Evolutionary conservation across 2,797 vertebrate genomes (phyloP).

Genomic region (Vipera latastei): DNA sequence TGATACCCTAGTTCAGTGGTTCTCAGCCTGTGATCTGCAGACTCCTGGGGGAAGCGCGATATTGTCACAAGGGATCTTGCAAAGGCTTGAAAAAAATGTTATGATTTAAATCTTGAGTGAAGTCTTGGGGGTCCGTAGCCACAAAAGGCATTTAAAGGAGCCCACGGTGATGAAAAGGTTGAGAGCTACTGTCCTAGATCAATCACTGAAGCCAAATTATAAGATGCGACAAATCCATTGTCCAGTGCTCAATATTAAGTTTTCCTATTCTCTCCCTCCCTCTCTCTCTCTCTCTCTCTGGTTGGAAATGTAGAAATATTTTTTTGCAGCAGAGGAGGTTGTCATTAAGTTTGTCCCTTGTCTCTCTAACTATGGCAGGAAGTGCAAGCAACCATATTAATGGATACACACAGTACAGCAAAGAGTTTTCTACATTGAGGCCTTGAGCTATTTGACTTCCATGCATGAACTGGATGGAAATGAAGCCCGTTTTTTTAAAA

Average conservation of each 20-base stretch:
- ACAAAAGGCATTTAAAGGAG: no score
- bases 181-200: not conserved
- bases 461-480: not conserved
- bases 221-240: not conserved
- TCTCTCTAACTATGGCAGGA: not conserved
- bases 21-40: no score
- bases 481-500: not conserved
- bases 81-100: no score
- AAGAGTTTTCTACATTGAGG: not conserved
- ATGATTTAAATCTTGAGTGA: no score
- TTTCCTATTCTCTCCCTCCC: no score
- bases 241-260: not conserved
- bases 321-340: not conserved
- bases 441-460: not conserved
- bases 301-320: no score
- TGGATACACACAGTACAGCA: not conserved
- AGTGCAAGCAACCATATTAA: not conserved
- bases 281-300: no score
- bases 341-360: not conserved
- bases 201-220: not conserved
- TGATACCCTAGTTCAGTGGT: not conserved
- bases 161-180: no score
- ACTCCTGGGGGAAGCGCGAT: no score
- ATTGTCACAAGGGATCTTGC: no score
- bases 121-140: no score